Percentiles rank a stretch among this genome's conserved stretches.
Evolutionary conservation across 2,113 vertebrate species (phyloP).

Genomic region (Brachyhypopomus occidentalis): DNA sequence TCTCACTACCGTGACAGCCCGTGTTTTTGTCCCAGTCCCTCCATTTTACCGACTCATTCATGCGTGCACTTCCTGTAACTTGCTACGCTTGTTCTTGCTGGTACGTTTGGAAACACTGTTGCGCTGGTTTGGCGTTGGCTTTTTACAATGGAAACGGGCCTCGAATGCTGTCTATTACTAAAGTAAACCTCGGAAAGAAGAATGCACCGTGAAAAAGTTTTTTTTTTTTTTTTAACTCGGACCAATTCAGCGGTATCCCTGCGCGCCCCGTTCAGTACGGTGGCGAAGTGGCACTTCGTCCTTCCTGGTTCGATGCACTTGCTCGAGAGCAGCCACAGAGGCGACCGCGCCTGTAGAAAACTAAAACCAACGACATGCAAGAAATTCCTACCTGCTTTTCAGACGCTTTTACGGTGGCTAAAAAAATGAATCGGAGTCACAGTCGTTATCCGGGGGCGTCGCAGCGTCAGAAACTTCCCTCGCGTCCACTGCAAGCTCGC

Average conservation of each 20-base stretch:
- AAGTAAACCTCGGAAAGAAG: too few species aligned
- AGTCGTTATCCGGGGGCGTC: conserved; percentile 61
- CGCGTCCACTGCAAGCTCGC: conserved; percentile 60
- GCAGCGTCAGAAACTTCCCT: conserved; percentile 56
- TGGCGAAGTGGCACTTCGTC: conserved; percentile 50
- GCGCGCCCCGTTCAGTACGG: conserved; percentile 45
- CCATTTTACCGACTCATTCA: conserved; percentile 61
- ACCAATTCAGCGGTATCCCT: not conserved
- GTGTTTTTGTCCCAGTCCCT: not conserved
- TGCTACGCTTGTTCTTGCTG: conserved; percentile 36
- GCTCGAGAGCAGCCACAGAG: not conserved
- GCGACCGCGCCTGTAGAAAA: too few species aligned
- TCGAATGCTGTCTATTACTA: too few species aligned
- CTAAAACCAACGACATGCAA: too few species aligned
- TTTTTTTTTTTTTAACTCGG: conserved; percentile 17
- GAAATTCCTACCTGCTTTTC: conserved; percentile 67
- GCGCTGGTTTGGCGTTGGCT: too few species aligned
- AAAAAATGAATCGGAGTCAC: conserved; percentile 60
- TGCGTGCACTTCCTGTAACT: conserved; percentile 71
- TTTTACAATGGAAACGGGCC: too few species aligned
- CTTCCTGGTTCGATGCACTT: conserved; percentile 67
- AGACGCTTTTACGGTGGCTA: conserved; percentile 60
- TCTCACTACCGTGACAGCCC: not conserved
- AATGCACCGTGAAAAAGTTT: not conserved
- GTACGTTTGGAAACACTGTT: not conserved